A percentile compares a stretch with the other conserved stretches of the same genome.
Evolutionary conservation across 2,113 vertebrate genomes (phyloP).

Genomic region (Periophthalmus modestus): DNA sequence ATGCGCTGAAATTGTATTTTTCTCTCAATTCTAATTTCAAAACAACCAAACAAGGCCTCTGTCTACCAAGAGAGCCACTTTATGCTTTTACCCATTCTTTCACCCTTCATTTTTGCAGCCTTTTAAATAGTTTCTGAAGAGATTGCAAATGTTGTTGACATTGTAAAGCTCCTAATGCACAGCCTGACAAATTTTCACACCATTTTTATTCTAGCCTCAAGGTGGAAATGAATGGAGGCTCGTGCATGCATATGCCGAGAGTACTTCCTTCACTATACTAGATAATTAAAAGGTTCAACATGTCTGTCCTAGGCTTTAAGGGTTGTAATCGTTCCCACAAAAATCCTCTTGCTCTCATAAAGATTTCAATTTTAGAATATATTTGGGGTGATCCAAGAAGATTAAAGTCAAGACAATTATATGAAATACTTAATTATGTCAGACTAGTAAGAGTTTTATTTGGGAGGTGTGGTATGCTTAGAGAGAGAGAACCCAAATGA

Average conservation of each 20-base stretch:
- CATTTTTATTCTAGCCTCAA: constrained; percentile 42
- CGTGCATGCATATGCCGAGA: constrained; percentile 49
- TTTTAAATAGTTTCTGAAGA: constrained; percentile 37
- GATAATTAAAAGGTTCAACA: constrained; percentile 77
- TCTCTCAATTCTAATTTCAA: constrained; percentile 38
- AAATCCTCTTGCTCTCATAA: constrained; percentile 73
- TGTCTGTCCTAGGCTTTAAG: constrained; percentile 70
- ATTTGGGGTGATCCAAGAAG: constrained; percentile 77
- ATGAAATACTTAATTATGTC: constrained; percentile 79
- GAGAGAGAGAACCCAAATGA: constrained; percentile 56
- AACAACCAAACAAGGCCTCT: constrained; percentile 29
- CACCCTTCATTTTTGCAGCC: not conserved
- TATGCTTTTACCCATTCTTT: constrained; percentile 5
- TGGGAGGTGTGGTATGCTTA: constrained; percentile 67
- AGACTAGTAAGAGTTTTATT: constrained; percentile 75
- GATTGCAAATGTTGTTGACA: constrained; percentile 42
- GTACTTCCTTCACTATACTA: constrained; percentile 64
- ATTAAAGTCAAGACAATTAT: constrained; percentile 76
- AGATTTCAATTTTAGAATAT: constrained; percentile 79
- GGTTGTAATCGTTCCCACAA: constrained; percentile 75
- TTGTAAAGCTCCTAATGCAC: constrained; percentile 41
- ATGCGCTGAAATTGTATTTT: constrained; percentile 46
- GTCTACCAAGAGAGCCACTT: constrained; percentile 15
- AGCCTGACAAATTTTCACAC: constrained; percentile 51
- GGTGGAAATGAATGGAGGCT: constrained; percentile 50